Evolutionary conservation across 2,113 vertebrate species (phyloP), one percentile per base, ranked within the genome.

Genomic region (Gobius niger): DNA sequence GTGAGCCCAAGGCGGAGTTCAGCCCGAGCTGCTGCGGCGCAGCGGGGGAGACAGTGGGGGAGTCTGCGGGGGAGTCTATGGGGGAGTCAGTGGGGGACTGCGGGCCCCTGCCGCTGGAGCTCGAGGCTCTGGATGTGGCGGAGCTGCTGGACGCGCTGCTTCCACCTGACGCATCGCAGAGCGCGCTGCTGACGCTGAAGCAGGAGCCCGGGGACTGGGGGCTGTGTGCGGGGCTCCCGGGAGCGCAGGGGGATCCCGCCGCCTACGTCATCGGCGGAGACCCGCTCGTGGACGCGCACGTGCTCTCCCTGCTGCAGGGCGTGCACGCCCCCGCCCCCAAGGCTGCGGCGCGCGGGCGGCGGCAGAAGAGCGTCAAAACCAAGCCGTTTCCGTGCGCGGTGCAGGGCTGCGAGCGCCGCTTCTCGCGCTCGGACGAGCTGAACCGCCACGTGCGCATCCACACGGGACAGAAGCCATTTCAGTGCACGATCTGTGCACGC

Each of bases 391-490:
- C 94, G 7, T 98, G 96, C 91, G 93, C 94, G 0, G 91, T 96
- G 76, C 94, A 94, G 67, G 96, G 88, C 52, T 98, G 96, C 77
- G 87, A 95, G 70, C 91, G 96, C 16, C 95, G 96, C 87, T 98
- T 98, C 64, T 96, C 96, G 46, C 93, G 96, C 78, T 98, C 96
- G 0, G 96, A 98, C 15, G 96, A 97, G 83, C 94, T 98, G 61
- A 98, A 96, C 86, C 82, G 96, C 68, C 96, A 97, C 90, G 93
- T 97, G 72, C 95, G 96, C 74, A 97, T 97, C 87, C 96, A 98
- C 83, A 97, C 96, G 0, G 96, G 96, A n/a, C 96, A 98, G 92
- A 98, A 98, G 57, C 96, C 96, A 40, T 98, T 98, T 92, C 95
- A 96, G 91, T 98, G 96, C 88, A 87, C 94, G 76, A 95, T 98